Base-by-base conservation (phyloP, 1,140 invertebrate genomes). In the Apis cerana region DNA sequence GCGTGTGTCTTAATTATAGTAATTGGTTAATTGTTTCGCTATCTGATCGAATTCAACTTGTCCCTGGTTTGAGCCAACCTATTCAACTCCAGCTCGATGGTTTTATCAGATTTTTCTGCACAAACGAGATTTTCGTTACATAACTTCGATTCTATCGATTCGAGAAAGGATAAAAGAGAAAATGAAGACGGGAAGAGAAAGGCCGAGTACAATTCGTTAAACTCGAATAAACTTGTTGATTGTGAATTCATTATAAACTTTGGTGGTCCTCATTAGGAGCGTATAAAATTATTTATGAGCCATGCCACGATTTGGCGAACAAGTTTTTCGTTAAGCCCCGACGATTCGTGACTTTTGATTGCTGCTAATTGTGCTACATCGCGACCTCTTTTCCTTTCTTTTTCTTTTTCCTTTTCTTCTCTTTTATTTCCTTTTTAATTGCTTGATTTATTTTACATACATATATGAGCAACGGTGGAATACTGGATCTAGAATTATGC, bases 1-100 rank as follows among this genome's bases (percentile, higher is more conserved):
- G 88, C 79, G 88, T 88, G 89, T 87, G 87, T 91, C 90, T 92
- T 91, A 90, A 92, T 92, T 92, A 91, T 88, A 88, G 90, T 89
- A 90, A 91, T 90, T 90, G 90, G 88, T 91, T 91, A 92, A 92
- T 91, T 91, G 90, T 90, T 81, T 75, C 83, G 76, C 80, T 88
- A 88, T 89, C 89, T 86, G 84, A 90, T 89, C 87, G 76, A 75
- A 64, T 80, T 85, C 71, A 82, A 82, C 65, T 69, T 85, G 79
- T 69, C 70, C 74, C n/a, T 27, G 71, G 10, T 59, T 50, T 48
- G 69, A 12, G 59, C 48, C 58, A 74, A 54, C 15, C 33, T 56
- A 69, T 65, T 54, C n/a, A 5, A 12, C 48, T 2, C 33, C 12
- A n/a, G 69, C 13, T 54, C 33, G 3, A n/a, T 27, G 15, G 12